Percentiles rank a stretch among this genome's conserved stretches.
Conservation (phyloP, 2,113 vertebrate genomes). For the Microtus ochrogaster region DNA sequence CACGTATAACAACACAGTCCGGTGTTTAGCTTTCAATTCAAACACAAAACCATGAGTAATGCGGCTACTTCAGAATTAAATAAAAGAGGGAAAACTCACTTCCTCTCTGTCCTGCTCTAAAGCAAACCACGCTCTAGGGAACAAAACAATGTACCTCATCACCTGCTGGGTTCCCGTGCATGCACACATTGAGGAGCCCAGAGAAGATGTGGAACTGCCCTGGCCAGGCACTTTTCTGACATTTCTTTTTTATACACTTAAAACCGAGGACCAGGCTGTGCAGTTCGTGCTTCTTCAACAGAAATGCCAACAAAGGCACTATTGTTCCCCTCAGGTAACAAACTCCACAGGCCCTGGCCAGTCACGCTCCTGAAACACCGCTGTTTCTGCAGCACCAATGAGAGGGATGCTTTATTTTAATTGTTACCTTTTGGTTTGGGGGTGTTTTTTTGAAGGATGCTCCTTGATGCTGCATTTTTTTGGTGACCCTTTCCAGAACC, state of each 20-base stretch:
- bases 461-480: constrained; percentile 52
- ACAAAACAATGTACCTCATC: rapidly evolving
- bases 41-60: background rate
- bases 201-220: background rate
- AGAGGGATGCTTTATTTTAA: constrained; percentile 70
- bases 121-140: background rate
- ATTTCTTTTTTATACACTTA: background rate
- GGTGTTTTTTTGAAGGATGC: constrained; percentile 49
- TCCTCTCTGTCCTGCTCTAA: background rate
- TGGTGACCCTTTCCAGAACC: constrained; percentile 69
- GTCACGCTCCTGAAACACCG: constrained; percentile 44
- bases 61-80: background rate
- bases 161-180: rapidly evolving
- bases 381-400: constrained; percentile 13
- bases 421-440: constrained; percentile 55
- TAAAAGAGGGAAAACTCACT: background rate
- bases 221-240: background rate
- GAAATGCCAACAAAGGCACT: constrained; percentile 61
- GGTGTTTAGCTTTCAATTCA: background rate
- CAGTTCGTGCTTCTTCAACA: constrained; percentile 54
- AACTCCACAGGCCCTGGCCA: constrained; percentile 49
- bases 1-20: background rate
- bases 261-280: rapidly evolving
- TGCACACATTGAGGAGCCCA: too few species aligned
- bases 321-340: constrained; percentile 69